These are phyloP conservation scores for Sphyrna mokarran DNA, from an alignment of 2,113 vertebrate genomes.

Conservation along the genomic window DNA sequence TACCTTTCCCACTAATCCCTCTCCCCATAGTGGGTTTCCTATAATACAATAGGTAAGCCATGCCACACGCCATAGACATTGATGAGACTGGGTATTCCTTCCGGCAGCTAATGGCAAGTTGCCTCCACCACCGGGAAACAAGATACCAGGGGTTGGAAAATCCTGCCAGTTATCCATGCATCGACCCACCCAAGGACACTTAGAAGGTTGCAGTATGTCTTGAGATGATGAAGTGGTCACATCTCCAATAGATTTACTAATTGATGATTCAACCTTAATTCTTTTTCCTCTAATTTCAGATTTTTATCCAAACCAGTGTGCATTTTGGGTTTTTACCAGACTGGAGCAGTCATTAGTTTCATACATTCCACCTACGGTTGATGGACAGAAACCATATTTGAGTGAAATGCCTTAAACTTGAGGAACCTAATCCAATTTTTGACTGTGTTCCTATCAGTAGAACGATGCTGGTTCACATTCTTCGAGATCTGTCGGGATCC, in stretches of 20 bases:
- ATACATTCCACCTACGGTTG: not conserved
- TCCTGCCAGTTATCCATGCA: no score
- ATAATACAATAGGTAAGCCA: no score
- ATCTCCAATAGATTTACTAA: not conserved
- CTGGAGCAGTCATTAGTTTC: not conserved
- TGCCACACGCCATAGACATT: no score
- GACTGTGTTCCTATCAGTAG: not conserved
- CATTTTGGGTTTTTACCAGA: not conserved
- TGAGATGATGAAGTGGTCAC: not conserved
- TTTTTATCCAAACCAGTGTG: not conserved
- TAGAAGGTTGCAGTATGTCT: not conserved
- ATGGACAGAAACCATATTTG: not conserved
- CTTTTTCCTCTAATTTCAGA: not conserved
- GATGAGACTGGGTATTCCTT: no score
- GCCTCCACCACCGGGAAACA: no score
- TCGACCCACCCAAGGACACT: not conserved
- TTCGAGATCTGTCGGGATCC: not conserved
- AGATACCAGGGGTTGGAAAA: no score
- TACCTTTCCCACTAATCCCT: no score
- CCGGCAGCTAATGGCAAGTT: no score
- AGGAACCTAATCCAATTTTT: not conserved
- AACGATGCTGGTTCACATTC: not conserved
- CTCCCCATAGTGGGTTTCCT: no score
- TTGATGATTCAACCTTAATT: conserved; percentile 1
- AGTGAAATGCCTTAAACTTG: not conserved